Evolutionary conservation across 1,140 invertebrate genomes (phyloP).

Genomic region (Drosophila chauvacae): DNA sequence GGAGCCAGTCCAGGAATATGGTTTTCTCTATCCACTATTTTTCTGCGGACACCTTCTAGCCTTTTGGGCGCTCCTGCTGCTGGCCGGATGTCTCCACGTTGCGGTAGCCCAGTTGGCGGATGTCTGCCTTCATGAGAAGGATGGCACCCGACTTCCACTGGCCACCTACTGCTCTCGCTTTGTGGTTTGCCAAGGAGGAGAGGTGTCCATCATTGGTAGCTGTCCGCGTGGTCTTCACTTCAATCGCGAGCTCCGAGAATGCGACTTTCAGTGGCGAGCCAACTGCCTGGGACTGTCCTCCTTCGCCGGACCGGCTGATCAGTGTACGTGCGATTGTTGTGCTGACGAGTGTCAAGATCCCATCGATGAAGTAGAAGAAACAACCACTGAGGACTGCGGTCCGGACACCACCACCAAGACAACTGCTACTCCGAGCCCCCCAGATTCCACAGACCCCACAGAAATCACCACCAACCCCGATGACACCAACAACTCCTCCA

Average conservation of each 20-base stretch:
- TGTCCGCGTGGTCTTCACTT: constrained; percentile 68
- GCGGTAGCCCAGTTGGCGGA: constrained; percentile 20
- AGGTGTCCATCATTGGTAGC: constrained; percentile 46
- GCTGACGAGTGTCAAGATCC: constrained; percentile 46
- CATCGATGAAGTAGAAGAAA: neutral
- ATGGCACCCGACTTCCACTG: constrained; percentile 52
- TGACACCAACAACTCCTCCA: neutral
- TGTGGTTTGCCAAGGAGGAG: constrained; percentile 43
- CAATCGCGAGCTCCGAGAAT: constrained; percentile 57
- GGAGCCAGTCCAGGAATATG: neutral
- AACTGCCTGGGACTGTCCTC: constrained; percentile 40
- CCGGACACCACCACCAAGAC: constrained; percentile 3
- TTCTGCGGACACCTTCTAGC: constrained; percentile 5
- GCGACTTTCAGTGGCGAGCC: constrained; percentile 71
- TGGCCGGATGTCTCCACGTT: constrained; percentile 13
- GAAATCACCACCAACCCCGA: constrained; percentile 2
- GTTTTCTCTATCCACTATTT: neutral
- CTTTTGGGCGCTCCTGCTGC: constrained; percentile 15
- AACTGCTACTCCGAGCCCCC: neutral
- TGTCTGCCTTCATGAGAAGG: constrained; percentile 39
- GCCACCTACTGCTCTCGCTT: constrained; percentile 47
- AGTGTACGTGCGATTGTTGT: constrained; percentile 61
- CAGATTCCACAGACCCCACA: constrained; percentile 9
- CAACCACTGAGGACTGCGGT: constrained; percentile 20
- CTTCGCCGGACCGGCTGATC: constrained; percentile 35